Evolutionary conservation across 2,113 vertebrate genomes (phyloP).

Genomic region (Pelodiscus sinensis): DNA sequence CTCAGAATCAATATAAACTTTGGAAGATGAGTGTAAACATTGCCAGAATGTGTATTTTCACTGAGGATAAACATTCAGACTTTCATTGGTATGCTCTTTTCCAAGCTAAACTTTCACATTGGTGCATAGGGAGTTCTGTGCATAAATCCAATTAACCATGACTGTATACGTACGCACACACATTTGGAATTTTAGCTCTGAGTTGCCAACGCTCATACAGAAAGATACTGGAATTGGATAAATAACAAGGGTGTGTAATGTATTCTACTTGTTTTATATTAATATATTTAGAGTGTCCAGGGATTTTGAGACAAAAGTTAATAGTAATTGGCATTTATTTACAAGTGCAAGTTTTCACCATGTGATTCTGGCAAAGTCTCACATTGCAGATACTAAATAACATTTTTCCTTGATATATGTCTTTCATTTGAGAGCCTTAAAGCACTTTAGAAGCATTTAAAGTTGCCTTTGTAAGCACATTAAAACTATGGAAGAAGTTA

Average conservation of each 20-base stretch:
- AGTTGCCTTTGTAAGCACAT: not conserved
- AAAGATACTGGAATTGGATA: not conserved
- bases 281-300: not conserved
- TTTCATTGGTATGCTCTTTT: not conserved
- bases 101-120: slow-evolving; percentile 17
- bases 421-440: not conserved
- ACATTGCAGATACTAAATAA: not conserved
- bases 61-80: not conserved
- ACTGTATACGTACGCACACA: not conserved
- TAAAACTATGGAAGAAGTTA: not conserved
- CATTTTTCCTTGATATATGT: not conserved
- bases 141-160: not conserved
- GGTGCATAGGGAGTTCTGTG: not conserved
- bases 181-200: not conserved
- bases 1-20: not conserved
- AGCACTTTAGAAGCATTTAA: not conserved
- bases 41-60: not conserved
- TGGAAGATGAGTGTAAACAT: not conserved
- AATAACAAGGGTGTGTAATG: not conserved
- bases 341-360: not conserved
- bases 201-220: not conserved
- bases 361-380: not conserved
- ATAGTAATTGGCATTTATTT: slow-evolving; percentile 1
- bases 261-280: not conserved
- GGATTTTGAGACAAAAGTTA: slow-evolving; percentile 4